A percentile compares a stretch with the other conserved stretches of the same genome.
phyloP scores from a whole-genome alignment of 1,140 invertebrate genomes.

The Tetragonula clypearis region DNA sequence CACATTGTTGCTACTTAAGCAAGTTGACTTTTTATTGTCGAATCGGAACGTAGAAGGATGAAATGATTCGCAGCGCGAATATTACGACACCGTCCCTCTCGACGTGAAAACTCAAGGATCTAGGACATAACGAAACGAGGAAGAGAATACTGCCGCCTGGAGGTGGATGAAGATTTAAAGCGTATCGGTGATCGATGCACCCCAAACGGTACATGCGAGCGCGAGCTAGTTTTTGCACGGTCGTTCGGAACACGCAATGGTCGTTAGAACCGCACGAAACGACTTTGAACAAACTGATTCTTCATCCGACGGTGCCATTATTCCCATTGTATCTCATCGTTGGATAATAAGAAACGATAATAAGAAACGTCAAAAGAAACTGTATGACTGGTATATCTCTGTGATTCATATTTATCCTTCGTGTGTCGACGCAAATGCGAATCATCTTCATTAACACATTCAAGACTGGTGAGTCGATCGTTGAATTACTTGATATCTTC shows the following conservation, averaged over 20 bases:
- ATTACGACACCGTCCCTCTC: conserved; percentile 42
- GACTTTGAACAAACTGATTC: not conserved
- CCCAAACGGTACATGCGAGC: conserved; percentile 21
- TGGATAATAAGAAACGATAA: not conserved
- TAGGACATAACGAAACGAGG: conserved; percentile 29
- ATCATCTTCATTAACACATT: not conserved
- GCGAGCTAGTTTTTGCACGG: conserved; percentile 1
- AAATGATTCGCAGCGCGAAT: conserved; percentile 43
- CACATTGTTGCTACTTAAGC: not conserved
- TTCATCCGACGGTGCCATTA: not conserved
- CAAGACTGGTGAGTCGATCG: no score
- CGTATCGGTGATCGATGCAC: conserved; percentile 36
- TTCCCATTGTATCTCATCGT: not conserved
- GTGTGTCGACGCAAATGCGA: not conserved
- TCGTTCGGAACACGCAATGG: conserved; percentile 5
- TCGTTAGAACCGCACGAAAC: not conserved
- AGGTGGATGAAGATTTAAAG: conserved; percentile 24
- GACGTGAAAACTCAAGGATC: conserved; percentile 30
- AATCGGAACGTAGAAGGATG: conserved; percentile 12
- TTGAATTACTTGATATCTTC: no score
- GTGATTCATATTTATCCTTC: not conserved
- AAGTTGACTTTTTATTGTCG: conserved; percentile 8
- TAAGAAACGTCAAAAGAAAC: not conserved
- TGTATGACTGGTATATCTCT: not conserved
- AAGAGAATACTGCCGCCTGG: conserved; percentile 13